These are phyloP conservation scores for Dicroscelio sp. DNA, from an alignment of 2,888 invertebrate genomes.

Conservation along the genomic window DNA sequence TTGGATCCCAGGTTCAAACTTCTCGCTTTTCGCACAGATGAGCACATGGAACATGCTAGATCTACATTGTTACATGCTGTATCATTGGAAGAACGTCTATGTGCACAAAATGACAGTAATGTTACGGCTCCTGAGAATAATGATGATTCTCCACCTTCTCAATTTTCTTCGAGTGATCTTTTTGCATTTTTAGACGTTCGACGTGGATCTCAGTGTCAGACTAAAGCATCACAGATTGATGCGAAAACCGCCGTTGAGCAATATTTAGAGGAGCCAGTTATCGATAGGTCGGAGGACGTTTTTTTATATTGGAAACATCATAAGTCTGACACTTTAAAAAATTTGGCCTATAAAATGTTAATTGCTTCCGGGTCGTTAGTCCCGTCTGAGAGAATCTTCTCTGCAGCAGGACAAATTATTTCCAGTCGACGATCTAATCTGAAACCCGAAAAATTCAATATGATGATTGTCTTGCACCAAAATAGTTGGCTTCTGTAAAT, in stretches of 20 bases:
- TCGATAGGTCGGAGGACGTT: neutral
- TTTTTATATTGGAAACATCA: neutral
- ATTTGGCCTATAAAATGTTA: neutral
- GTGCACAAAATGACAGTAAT: constrained; percentile 12
- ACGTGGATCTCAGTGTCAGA: neutral
- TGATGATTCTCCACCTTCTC: constrained; percentile 6
- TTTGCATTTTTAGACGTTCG: constrained; percentile 2
- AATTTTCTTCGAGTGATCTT: neutral
- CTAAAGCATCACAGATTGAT: neutral
- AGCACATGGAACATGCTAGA: constrained; percentile 18
- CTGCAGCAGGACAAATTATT: constrained; percentile 1
- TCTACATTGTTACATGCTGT: neutral
- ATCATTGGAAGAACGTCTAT: constrained; percentile 10
- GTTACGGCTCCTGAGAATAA: neutral
- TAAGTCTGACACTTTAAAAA: neutral
- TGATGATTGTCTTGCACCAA: constrained; percentile 11
- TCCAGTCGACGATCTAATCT: neutral
- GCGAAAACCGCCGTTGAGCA: neutral
- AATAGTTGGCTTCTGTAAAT: neutral
- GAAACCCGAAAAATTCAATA: constrained; percentile 8
- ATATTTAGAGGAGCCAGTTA: neutral
- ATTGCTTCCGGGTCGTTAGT: neutral
- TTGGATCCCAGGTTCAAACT: constrained; percentile 36
- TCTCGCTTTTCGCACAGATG: constrained; percentile 3
- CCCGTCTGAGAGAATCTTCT: neutral